Percentiles rank a stretch among this genome's conserved stretches.
Evolutionary conservation across 1,140 invertebrate species (phyloP).

Genomic region (Oncopodura yosiiana): DNA sequence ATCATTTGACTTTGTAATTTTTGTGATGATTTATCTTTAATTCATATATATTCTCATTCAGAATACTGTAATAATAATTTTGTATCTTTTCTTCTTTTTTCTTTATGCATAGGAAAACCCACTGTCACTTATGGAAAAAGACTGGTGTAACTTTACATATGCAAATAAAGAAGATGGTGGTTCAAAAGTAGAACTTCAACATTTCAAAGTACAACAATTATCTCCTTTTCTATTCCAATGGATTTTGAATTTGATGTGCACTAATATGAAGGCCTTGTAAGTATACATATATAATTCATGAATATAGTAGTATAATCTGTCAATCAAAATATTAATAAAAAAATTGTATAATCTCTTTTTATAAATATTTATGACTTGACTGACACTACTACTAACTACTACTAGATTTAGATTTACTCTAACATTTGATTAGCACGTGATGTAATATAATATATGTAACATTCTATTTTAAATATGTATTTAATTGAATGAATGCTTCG

Average conservation of each 20-base stretch:
- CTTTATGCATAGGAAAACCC: constrained; percentile 30
- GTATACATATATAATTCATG: constrained; percentile 33
- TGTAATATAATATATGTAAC: no score
- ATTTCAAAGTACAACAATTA: constrained; percentile 42
- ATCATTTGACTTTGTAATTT: no score
- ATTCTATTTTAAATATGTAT: neutral
- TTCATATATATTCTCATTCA: no score
- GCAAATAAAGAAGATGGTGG: constrained; percentile 36
- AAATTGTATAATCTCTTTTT: neutral
- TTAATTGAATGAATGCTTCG: neutral
- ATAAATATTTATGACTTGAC: neutral
- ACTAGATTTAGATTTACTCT: no score
- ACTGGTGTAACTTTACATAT: constrained; percentile 40
- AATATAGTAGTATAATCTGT: neutral
- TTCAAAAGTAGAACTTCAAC: constrained; percentile 40
- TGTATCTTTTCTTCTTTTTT: neutral
- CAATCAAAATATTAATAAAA: neutral
- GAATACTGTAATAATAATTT: no score
- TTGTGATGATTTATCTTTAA: no score
- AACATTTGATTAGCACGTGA: no score
- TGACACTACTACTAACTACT: neutral
- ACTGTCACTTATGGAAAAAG: constrained; percentile 35
- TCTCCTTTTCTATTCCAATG: constrained; percentile 44
- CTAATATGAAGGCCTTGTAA: constrained; percentile 54
- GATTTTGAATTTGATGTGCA: constrained; percentile 53